Conservation (phyloP, 2,888 invertebrate species). For the Microctonus brassicae region DNA sequence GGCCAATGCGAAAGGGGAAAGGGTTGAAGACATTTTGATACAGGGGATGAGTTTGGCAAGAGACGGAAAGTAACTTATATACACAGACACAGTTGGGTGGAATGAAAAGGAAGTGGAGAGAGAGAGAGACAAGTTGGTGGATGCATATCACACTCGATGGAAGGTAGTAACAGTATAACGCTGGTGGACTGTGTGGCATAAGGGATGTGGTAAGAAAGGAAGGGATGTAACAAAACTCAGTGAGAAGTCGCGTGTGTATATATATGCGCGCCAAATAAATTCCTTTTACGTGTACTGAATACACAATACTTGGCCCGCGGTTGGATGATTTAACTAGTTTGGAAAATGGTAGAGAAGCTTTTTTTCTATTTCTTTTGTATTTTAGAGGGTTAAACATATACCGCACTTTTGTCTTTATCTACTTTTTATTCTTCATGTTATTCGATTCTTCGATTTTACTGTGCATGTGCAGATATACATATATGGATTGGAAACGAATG, state of each 20-base stretch:
- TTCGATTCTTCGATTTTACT: neutral
- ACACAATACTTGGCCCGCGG: conserved; percentile 50
- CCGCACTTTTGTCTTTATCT: neutral
- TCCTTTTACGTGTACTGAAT: conserved; percentile 64
- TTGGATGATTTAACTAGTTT: conserved; percentile 58
- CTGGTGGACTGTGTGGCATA: neutral
- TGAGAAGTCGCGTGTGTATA: conserved; percentile 55
- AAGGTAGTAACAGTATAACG: neutral
- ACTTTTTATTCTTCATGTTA: neutral
- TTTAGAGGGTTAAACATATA: neutral
- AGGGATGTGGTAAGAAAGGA: conserved; percentile 1
- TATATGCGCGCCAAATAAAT: conserved; percentile 66
- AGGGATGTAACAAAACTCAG: conserved; percentile 49
- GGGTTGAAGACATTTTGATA: neutral
- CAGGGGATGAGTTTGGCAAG: conserved; percentile 11
- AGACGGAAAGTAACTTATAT: neutral
- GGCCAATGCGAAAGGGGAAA: neutral
- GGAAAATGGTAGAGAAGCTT: conserved; percentile 18
- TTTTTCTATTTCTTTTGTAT: neutral
- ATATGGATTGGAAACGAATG: neutral
- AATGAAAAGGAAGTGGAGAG: conserved; percentile 12
- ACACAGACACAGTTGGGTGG: conserved; percentile 23
- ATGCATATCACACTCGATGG: conserved; percentile 47
- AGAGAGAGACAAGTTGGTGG: conserved; percentile 42
- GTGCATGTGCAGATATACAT: neutral